Percentiles rank a stretch among this genome's conserved stretches.
These are phyloP conservation scores for Platorchestia sp. DNA, from an alignment of 1,140 invertebrate genomes.

Conservation along the genomic window DNA sequence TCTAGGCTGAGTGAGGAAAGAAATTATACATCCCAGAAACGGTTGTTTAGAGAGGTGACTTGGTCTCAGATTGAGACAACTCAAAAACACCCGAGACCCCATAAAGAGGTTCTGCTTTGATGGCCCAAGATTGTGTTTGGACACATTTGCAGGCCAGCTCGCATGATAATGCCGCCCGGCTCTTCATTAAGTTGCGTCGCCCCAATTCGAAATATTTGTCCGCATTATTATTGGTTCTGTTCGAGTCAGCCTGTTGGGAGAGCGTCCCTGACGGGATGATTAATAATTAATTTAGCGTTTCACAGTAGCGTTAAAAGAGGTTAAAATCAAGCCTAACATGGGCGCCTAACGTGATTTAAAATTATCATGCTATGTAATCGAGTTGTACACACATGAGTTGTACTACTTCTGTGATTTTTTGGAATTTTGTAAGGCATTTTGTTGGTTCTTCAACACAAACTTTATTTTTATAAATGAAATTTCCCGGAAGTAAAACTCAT, in stretches of 20 bases:
- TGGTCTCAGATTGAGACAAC: not conserved
- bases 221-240: not conserved
- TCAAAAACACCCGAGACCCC: not conserved
- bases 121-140: constrained; percentile 12
- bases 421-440: not conserved
- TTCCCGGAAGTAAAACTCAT: not conserved
- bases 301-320: no score
- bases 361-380: no score
- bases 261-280: not conserved
- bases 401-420: not conserved
- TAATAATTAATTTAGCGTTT: not conserved
- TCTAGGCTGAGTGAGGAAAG: not conserved
- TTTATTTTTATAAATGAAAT: not conserved
- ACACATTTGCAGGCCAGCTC: not conserved
- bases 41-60: not conserved
- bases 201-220: not conserved
- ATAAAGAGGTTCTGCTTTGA: constrained; percentile 29
- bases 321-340: no score
- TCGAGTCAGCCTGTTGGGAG: not conserved
- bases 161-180: not conserved
- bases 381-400: not conserved
- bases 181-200: not conserved
- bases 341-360: no score
- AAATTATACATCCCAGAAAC: not conserved
- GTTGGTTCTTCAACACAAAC: not conserved